phyloP scores from a whole-genome alignment of 2,797 vertebrate genomes.

The Microctenopoma stevenorrisi region DNA sequence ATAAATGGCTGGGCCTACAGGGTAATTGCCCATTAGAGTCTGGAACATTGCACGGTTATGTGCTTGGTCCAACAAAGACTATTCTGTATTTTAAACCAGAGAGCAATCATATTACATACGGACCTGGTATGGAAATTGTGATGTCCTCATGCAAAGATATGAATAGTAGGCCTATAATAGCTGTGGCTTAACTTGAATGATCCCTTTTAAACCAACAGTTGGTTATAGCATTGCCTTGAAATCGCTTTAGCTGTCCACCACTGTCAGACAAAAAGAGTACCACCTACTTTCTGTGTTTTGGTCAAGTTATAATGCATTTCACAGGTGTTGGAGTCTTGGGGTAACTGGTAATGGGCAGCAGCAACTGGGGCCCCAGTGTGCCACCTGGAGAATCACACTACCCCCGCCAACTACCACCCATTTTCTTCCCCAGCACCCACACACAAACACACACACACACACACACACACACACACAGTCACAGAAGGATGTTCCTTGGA shows the following conservation, averaged over 20 bases:
- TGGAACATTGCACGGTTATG: constrained; percentile 76
- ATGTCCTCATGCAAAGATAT: constrained; percentile 80
- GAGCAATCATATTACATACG: constrained; percentile 76
- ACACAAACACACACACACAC: not conserved
- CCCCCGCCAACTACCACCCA: constrained; percentile 56
- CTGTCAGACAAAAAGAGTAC: constrained; percentile 68
- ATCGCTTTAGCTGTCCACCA: constrained; percentile 76
- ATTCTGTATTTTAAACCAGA: constrained; percentile 77
- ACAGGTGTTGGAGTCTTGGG: constrained; percentile 75
- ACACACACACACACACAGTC: constrained; percentile 37
- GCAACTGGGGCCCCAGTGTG: constrained; percentile 64
- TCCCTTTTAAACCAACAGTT: constrained; percentile 79
- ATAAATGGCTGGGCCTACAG: constrained; percentile 65
- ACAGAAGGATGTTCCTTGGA: constrained; percentile 78
- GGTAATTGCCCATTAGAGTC: constrained; percentile 77
- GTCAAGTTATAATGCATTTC: constrained; percentile 78
- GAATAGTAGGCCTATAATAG: constrained; percentile 80
- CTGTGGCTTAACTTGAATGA: constrained; percentile 79
- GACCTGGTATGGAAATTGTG: constrained; percentile 80
- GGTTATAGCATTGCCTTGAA: constrained; percentile 76
- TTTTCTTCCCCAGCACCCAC: constrained; percentile 47
- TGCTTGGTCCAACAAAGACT: constrained; percentile 76
- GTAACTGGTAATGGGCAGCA: constrained; percentile 69
- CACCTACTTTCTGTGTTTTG: constrained; percentile 70
- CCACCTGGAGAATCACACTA: constrained; percentile 77